Evolutionary conservation across 2,113 vertebrate genomes (phyloP).

Genomic region (Ascaphus truei): DNA sequence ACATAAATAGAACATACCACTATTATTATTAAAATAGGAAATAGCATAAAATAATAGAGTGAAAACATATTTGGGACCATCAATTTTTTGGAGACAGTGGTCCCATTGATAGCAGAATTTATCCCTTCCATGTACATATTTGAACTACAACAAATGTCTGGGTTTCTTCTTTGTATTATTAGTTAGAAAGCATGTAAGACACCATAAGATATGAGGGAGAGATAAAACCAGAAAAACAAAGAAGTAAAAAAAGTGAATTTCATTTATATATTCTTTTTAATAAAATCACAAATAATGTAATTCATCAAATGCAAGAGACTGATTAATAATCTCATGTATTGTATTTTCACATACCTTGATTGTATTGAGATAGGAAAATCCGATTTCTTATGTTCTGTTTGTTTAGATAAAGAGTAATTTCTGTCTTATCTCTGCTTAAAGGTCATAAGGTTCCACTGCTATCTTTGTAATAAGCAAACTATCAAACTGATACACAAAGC

Average conservation of each 20-base stretch:
- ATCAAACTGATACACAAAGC: background rate
- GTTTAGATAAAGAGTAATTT: conserved; percentile 11
- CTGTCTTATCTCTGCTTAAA: conserved; percentile 11
- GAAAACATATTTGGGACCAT: too few relatives aligned
- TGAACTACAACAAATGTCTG: background rate
- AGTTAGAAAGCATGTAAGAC: conserved; percentile 21
- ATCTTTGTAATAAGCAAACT: conserved; percentile 32
- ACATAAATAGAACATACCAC: too few relatives aligned
- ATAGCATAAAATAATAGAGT: too few relatives aligned
- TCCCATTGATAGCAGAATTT: too few relatives aligned
- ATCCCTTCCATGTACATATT: background rate
- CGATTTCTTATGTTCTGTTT: conserved; percentile 4
- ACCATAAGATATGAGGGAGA: background rate
- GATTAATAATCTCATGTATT: conserved; percentile 20
- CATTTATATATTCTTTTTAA: conserved; percentile 15
- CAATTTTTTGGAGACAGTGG: too few relatives aligned
- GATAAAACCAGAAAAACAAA: conserved; percentile 14
- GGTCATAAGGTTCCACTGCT: conserved; percentile 20
- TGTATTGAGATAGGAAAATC: background rate
- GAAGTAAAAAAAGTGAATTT: background rate
- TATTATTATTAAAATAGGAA: too few relatives aligned
- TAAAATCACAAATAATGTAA: conserved; percentile 28
- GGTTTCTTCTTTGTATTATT: conserved; percentile 12
- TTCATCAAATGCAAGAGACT: conserved; percentile 16
- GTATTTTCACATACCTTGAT: conserved; percentile 17